Conservation (phyloP, 2,888 invertebrate species). For the Artemia sp. region DNA sequence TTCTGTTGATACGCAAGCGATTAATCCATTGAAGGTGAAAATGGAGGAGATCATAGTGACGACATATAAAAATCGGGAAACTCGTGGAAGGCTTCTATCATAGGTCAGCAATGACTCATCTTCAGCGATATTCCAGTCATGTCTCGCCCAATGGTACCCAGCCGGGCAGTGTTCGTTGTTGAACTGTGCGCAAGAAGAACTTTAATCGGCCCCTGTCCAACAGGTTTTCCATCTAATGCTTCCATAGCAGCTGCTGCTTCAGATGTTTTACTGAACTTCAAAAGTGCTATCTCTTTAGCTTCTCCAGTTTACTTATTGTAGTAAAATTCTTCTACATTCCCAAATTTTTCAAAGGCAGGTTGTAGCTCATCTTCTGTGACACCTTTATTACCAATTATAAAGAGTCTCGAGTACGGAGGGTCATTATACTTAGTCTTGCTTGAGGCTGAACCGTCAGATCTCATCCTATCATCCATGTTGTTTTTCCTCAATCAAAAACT, state of each 20-base stretch:
- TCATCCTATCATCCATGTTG: no score
- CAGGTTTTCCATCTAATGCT: constrained; percentile 57
- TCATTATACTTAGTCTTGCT: constrained; percentile 35
- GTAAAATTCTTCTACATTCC: constrained; percentile 69
- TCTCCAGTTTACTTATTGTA: no score
- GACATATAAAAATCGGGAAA: no score
- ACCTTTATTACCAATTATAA: constrained; percentile 63
- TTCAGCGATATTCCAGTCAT: no score
- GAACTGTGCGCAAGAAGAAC: constrained; percentile 69
- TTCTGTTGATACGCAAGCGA: no score
- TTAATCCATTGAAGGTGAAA: no score
- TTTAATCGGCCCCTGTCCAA: constrained; percentile 57
- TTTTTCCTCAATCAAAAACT: no score
- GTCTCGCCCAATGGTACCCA: no score
- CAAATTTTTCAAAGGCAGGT: constrained; percentile 57
- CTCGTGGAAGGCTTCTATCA: no score
- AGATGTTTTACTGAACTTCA: constrained; percentile 74
- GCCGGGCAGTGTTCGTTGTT: constrained; percentile 23
- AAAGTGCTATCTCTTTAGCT: constrained; percentile 52
- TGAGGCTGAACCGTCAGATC: no score
- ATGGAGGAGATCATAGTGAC: no score
- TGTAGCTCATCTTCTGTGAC: constrained; percentile 57
- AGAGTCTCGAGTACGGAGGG: constrained; percentile 71
- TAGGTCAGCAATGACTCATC: no score
- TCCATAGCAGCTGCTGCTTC: constrained; percentile 76